These are phyloP conservation scores for Diabrotica virgifera DNA, from an alignment of 1,140 invertebrate species.

Conservation along the genomic window DNA sequence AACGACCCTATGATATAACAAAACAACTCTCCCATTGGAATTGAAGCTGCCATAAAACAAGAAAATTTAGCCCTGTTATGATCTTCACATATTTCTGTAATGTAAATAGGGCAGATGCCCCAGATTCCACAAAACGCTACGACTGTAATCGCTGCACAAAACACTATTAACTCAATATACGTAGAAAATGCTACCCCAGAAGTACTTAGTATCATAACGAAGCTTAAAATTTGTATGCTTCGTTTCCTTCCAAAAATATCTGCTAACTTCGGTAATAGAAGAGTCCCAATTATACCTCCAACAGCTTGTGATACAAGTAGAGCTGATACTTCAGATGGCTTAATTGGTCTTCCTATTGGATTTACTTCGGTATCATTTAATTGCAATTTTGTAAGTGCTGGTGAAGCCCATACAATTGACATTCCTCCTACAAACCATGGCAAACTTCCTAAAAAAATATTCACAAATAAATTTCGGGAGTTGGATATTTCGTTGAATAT, in stretches of 20 bases:
- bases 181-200: slow-evolving; percentile 47
- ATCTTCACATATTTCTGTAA: slow-evolving; percentile 52
- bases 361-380: slow-evolving; percentile 23
- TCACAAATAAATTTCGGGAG: no score
- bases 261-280: slow-evolving; percentile 34
- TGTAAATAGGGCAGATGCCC: slow-evolving; percentile 52
- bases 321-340: slow-evolving; percentile 65
- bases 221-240: slow-evolving; percentile 43
- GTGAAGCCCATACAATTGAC: slow-evolving; percentile 63
- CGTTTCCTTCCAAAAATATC: slow-evolving; percentile 46
- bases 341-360: slow-evolving; percentile 45
- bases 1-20: slow-evolving; percentile 59
- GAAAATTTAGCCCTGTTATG: slow-evolving; percentile 36
- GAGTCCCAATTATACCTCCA: slow-evolving; percentile 59
- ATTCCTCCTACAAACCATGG: not conserved
- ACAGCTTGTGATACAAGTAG: slow-evolving; percentile 75
- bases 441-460: not conserved
- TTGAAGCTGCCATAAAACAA: slow-evolving; percentile 63
- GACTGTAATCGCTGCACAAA: slow-evolving; percentile 49
- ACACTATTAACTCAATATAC: slow-evolving; percentile 40
- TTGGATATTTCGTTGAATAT: no score
- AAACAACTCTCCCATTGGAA: slow-evolving; percentile 26
- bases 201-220: slow-evolving; percentile 47
- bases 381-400: slow-evolving; percentile 57
- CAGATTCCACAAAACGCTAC: slow-evolving; percentile 49